Evolutionary conservation across 2,888 invertebrate genomes (phyloP), one percentile per base, ranked within the genome.

Genomic region (Ormia ochracea): DNA sequence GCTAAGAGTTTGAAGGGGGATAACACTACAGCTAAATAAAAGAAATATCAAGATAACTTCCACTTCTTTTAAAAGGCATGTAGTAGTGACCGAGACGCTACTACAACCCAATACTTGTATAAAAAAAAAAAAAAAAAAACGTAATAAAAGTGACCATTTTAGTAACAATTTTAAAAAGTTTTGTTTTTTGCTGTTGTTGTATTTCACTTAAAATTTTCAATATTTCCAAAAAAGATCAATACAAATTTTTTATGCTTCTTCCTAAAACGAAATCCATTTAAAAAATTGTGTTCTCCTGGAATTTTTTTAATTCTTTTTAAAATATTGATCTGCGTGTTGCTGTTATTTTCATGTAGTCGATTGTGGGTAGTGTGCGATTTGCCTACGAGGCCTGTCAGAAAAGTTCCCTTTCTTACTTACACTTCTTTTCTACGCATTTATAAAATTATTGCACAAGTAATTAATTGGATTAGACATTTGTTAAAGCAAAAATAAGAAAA

Each of bases 221-320:
- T 75, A 59, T 52, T 72, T 63, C 43, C 61, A 41, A 61, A 66
- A 58, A 75, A 59, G 66, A 68, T 68, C 75, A 68, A 68, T 75
- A 65, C 61, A 28, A 10, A 36, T 58, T 12, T 56, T 36, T 19
- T 50, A 19, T 33, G 14, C n/a, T 52, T 41, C 41, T 54, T 52
- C 33, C 72, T 54, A 52, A 72, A 52, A 61, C 14, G 61, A 72
- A 72, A 63, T 33, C 43, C 61, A 72, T 72, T 72, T 59, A 63
- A 72, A 43, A 65, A 48, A 65, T 38, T 63, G 36, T 56, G 38
- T 65, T 65, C 36, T 45, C 12, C 14, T 17, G 43, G 10, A 4
- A 36, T n/a, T 43, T 17, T 33, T 58, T 48, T 33, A 9, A 12
- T 50, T 7, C 19, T 38, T 70, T 45, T 31, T 41, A 31, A 61